These are phyloP conservation scores for Cheilosia soror DNA, from an alignment of 2,888 invertebrate species.

Conservation along the genomic window DNA sequence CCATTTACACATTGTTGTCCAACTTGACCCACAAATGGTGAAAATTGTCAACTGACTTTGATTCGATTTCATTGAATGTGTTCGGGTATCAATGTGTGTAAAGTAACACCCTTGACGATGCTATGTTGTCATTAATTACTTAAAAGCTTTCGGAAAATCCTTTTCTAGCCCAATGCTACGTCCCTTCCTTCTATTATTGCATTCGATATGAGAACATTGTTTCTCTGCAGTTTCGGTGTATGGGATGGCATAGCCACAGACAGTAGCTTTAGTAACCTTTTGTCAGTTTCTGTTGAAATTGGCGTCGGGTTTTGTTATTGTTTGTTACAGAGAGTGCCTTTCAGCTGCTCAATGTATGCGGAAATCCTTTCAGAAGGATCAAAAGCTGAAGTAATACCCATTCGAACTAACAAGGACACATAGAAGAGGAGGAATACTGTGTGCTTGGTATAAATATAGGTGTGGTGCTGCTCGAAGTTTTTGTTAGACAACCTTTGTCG, in stretches of 20 bases:
- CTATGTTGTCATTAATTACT: slow-evolving; percentile 63
- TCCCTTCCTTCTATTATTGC: neutral
- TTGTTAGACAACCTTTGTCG: slow-evolving; percentile 23
- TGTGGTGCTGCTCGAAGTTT: slow-evolving; percentile 29
- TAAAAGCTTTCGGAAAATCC: slow-evolving; percentile 70
- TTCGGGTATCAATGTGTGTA: neutral
- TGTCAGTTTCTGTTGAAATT: slow-evolving; percentile 58
- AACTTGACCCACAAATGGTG: slow-evolving; percentile 44
- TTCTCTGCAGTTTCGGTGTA: slow-evolving; percentile 16
- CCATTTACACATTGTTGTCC: slow-evolving; percentile 16
- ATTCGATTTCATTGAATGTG: slow-evolving; percentile 16
- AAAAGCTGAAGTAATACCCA: slow-evolving; percentile 46
- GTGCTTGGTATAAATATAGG: slow-evolving; percentile 14
- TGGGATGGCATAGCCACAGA: neutral
- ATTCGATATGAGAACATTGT: slow-evolving; percentile 20
- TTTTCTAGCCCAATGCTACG: slow-evolving; percentile 40
- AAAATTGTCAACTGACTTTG: slow-evolving; percentile 42
- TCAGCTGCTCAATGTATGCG: slow-evolving; percentile 27
- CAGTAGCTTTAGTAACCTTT: slow-evolving; percentile 62
- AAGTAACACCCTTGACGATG: slow-evolving; percentile 43
- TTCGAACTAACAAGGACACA: neutral
- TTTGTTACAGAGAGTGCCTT: slow-evolving; percentile 44
- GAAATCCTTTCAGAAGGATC: slow-evolving; percentile 51
- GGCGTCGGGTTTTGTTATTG: slow-evolving; percentile 55
- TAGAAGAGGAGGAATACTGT: neutral